Percentiles rank a stretch among this genome's conserved stretches.
Conservation (phyloP, 2,888 invertebrate species). For the Hartigia nigra region DNA sequence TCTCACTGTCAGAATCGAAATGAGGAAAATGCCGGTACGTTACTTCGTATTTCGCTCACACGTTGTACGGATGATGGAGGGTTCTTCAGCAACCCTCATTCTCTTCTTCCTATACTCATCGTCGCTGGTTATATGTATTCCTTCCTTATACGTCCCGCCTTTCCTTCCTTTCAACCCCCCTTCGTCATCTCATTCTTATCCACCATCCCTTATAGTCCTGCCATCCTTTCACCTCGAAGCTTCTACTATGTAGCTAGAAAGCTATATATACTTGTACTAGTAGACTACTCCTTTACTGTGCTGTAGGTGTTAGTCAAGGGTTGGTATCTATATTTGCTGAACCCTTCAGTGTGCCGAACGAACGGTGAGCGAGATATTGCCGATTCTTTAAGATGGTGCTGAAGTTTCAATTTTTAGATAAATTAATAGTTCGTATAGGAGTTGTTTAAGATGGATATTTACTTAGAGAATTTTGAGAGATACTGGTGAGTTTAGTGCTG, state of each 20-base stretch:
- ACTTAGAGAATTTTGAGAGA: background rate
- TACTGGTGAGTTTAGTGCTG: background rate
- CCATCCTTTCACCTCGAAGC: constrained; percentile 4
- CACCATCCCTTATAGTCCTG: constrained; percentile 11
- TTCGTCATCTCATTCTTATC: constrained; percentile 17
- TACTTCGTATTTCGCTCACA: constrained; percentile 34
- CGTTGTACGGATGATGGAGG: constrained; percentile 36
- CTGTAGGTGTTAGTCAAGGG: constrained; percentile 13
- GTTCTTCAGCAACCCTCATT: constrained; percentile 28
- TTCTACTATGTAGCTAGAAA: background rate
- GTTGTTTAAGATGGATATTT: background rate
- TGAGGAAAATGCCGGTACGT: constrained; percentile 14
- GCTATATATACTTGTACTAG: constrained; percentile 17
- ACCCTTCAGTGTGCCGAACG: constrained; percentile 9
- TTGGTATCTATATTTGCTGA: constrained; percentile 19
- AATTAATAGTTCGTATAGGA: background rate
- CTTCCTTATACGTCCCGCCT: background rate
- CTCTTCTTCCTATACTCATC: background rate
- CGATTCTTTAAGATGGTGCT: background rate
- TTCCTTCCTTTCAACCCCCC: background rate
- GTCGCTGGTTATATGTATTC: background rate
- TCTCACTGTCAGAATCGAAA: constrained; percentile 23
- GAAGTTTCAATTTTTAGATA: background rate
- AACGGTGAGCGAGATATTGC: background rate
- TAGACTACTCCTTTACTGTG: background rate